Evolutionary conservation across 2,797 vertebrate genomes (phyloP).

Genomic region (Centroberyx gerrardi): DNA sequence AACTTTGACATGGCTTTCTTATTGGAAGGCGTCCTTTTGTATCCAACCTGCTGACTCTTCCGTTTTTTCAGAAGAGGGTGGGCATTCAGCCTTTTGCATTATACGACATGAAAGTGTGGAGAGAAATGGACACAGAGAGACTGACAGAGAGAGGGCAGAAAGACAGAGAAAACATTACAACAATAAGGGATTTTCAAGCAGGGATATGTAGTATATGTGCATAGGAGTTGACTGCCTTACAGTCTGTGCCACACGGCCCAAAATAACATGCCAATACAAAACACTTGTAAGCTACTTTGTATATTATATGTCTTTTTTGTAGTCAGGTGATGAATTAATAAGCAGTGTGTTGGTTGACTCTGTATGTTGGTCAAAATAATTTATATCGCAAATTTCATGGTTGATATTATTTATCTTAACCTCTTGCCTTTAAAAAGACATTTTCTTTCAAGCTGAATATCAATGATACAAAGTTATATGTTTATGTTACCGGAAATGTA

Average conservation of each 20-base stretch:
- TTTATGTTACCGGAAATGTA: slow-evolving; percentile 82
- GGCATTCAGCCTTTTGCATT: slow-evolving; percentile 71
- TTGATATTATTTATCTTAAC: slow-evolving; percentile 81
- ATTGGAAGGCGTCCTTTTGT: slow-evolving; percentile 49
- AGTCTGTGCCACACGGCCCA: slow-evolving; percentile 75
- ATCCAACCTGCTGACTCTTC: slow-evolving; percentile 65
- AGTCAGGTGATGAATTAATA: slow-evolving; percentile 83
- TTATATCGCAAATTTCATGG: slow-evolving; percentile 78
- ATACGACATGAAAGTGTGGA: slow-evolving; percentile 43
- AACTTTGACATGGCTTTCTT: slow-evolving; percentile 58
- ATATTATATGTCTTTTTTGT: slow-evolving; percentile 80
- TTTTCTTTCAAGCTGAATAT: slow-evolving; percentile 78
- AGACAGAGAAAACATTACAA: slow-evolving; percentile 52
- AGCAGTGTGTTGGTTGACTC: slow-evolving; percentile 79
- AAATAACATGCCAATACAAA: slow-evolving; percentile 73
- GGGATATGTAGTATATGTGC: slow-evolving; percentile 79
- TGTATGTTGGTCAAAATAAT: slow-evolving; percentile 77
- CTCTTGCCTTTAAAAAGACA: slow-evolving; percentile 81
- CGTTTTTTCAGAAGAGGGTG: slow-evolving; percentile 49
- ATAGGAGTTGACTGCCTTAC: slow-evolving; percentile 80
- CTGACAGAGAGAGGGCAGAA: slow-evolving; percentile 14
- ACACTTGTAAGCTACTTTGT: slow-evolving; percentile 76
- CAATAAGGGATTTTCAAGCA: slow-evolving; percentile 60
- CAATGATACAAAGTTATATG: slow-evolving; percentile 75
- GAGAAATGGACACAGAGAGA: slow-evolving; percentile 40